Percentiles rank a stretch among this genome's conserved stretches.
These are phyloP conservation scores for Ceyx margarethae DNA, from an alignment of 2,113 vertebrate species.

Conservation along the genomic window DNA sequence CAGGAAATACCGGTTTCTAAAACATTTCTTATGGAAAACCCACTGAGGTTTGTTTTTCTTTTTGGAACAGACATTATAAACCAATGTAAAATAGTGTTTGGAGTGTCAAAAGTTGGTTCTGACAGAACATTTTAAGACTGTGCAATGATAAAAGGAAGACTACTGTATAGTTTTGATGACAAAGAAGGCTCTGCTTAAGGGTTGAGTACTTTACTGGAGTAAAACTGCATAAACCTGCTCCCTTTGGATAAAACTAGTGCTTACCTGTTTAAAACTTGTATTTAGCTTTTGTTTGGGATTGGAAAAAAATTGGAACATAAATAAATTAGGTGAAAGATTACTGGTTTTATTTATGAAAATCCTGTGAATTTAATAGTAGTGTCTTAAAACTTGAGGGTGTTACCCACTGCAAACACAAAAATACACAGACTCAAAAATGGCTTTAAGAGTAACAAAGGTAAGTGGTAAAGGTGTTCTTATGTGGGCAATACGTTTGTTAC, in stretches of 20 bases:
- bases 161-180: slow-evolving; percentile 81
- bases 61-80: slow-evolving; percentile 69
- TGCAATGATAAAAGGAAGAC: slow-evolving; percentile 84
- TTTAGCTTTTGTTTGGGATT: slow-evolving; percentile 86
- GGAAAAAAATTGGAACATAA: slow-evolving; percentile 78
- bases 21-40: slow-evolving; percentile 72
- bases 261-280: slow-evolving; percentile 82
- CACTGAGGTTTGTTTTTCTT: slow-evolving; percentile 40
- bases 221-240: slow-evolving; percentile 85
- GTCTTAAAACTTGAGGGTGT: not conserved
- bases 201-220: slow-evolving; percentile 83
- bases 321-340: slow-evolving; percentile 81
- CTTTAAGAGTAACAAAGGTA: not conserved
- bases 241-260: slow-evolving; percentile 81
- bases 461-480: not conserved
- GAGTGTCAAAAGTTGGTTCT: slow-evolving; percentile 77
- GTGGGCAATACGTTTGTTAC: not conserved
- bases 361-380: not conserved
- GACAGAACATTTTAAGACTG: slow-evolving; percentile 78
- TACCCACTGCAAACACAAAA: not conserved
- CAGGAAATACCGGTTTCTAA: slow-evolving; percentile 89
- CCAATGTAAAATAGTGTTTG: slow-evolving; percentile 74
- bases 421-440: not conserved
- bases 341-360: slow-evolving; percentile 38
- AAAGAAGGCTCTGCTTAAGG: slow-evolving; percentile 82